Evolutionary conservation across 2,113 vertebrate genomes (phyloP).

Genomic region (Neopipo cinnamomea): DNA sequence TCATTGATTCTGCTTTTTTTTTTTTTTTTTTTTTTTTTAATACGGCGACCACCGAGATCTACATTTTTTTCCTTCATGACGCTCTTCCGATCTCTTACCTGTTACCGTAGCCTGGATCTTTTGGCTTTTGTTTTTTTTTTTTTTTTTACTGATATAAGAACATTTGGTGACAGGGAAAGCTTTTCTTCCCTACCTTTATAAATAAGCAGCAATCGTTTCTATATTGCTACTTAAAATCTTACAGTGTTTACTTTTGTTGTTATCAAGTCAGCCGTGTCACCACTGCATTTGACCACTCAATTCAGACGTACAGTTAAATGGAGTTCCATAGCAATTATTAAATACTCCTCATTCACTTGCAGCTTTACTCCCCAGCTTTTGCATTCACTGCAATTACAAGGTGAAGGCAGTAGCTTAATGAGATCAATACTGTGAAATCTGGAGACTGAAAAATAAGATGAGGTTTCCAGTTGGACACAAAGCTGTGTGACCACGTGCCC

Average conservation of each 20-base stretch:
- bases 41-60: too few species aligned
- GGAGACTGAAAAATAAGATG: constrained; percentile 38
- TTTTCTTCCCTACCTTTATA: background rate
- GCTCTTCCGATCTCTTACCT: too few species aligned
- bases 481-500: background rate
- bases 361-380: background rate
- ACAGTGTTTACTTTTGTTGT: background rate
- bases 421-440: constrained; percentile 41
- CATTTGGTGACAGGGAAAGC: background rate
- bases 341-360: constrained; percentile 6
- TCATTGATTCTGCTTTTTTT: background rate
- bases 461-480: constrained; percentile 12
- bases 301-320: background rate
- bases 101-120: too few species aligned
- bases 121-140: background rate
- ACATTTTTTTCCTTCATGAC: too few species aligned
- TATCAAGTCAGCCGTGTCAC: background rate
- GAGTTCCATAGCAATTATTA: background rate
- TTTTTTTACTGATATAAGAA: background rate
- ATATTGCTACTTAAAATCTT: background rate
- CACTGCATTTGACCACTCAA: background rate
- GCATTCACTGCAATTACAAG: background rate
- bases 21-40: background rate
- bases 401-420: constrained; percentile 15
- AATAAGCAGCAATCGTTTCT: background rate